Evolutionary conservation across 2,888 invertebrate genomes (phyloP).

Genomic region (Aethes cnicana): DNA sequence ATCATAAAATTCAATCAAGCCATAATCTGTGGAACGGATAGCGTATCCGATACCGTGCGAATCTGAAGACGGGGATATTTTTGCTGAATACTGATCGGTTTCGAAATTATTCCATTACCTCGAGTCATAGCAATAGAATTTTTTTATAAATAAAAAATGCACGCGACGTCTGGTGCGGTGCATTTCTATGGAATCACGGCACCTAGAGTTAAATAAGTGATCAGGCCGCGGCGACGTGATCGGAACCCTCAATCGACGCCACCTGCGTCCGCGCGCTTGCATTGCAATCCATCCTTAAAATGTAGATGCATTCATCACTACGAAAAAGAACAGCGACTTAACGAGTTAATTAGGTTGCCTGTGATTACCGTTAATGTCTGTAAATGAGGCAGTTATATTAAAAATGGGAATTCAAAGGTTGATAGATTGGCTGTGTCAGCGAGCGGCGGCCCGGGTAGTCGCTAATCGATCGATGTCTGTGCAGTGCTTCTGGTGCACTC

Average conservation of each 20-base stretch:
- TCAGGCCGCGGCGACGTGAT: constrained; percentile 70
- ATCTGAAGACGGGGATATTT: constrained; percentile 57
- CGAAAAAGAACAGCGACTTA: background rate
- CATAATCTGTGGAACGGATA: constrained; percentile 51
- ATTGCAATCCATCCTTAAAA: background rate
- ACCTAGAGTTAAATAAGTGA: constrained; percentile 78
- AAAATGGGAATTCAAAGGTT: constrained; percentile 65
- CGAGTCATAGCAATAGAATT: constrained; percentile 63
- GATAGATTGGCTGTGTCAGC: constrained; percentile 68
- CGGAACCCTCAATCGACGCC: constrained; percentile 53
- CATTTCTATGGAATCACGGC: constrained; percentile 76
- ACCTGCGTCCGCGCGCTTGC: constrained; percentile 46
- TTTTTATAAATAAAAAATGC: constrained; percentile 76
- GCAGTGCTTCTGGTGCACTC: constrained; percentile 56
- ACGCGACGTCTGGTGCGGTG: constrained; percentile 58
- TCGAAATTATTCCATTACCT: constrained; percentile 73
- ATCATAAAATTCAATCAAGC: constrained; percentile 54
- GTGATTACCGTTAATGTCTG: background rate
- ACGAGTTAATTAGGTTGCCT: background rate
- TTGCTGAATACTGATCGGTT: constrained; percentile 71
- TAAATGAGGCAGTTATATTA: constrained; percentile 60
- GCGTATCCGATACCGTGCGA: constrained; percentile 51
- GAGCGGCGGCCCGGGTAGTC: constrained; percentile 41
- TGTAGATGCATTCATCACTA: background rate
- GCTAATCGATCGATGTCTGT: constrained; percentile 80